Conservation (phyloP, 2,888 invertebrate genomes). For the Hirtodrosophila cameraria region DNA sequence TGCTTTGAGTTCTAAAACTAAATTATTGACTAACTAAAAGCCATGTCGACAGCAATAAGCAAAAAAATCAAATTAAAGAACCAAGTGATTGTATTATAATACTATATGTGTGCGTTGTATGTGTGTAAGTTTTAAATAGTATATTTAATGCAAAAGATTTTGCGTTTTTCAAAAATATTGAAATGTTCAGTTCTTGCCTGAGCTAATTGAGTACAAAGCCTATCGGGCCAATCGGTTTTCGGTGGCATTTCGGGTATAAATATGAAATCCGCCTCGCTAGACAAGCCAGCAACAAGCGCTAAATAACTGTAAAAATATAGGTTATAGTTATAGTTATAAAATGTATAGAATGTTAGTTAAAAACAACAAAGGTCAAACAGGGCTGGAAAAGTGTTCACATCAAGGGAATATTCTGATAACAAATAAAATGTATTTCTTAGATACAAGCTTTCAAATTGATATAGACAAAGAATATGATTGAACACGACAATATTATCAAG, state of each 20-base stretch:
- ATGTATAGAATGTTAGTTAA: constrained; percentile 12
- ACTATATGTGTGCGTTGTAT: neutral
- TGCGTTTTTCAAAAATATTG: too few relatives aligned
- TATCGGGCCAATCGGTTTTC: constrained; percentile 89
- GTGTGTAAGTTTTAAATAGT: constrained; percentile 10
- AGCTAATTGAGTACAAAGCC: constrained; percentile 90
- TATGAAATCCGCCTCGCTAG: constrained; percentile 93
- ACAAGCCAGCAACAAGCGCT: constrained; percentile 92
- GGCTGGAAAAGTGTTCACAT: neutral
- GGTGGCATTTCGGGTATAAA: constrained; percentile 96
- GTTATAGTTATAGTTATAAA: constrained; percentile 33
- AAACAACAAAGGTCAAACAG: neutral
- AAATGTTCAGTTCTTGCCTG: constrained; percentile 85
- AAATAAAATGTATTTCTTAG: too few relatives aligned
- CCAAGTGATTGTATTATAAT: neutral
- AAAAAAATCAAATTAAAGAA: constrained; percentile 2
- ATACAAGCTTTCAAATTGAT: too few relatives aligned
- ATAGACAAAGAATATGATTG: too few relatives aligned
- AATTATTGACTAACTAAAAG: neutral
- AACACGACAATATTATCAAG: too few relatives aligned
- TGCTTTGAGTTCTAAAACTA: neutral
- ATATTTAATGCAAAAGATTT: neutral
- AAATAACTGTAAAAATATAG: constrained; percentile 88
- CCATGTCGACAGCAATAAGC: constrained; percentile 8
- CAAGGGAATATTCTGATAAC: neutral